phyloP scores from a whole-genome alignment of 2,113 vertebrate species.

The Paramormyrops kingsleyae region DNA sequence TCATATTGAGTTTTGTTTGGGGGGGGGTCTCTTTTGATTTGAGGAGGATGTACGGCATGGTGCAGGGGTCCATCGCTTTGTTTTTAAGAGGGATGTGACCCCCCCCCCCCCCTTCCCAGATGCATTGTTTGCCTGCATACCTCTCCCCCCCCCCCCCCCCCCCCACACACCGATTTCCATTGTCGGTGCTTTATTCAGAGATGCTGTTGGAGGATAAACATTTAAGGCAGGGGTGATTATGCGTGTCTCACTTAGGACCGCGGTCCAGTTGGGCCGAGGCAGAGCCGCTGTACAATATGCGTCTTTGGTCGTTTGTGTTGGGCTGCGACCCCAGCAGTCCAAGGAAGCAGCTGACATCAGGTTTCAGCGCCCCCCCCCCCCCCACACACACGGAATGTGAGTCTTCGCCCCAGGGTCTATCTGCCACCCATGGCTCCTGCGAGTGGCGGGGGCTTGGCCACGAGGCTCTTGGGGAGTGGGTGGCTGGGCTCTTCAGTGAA shows the following conservation, averaged over 20 bases:
- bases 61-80: background rate
- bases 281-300: too few species aligned
- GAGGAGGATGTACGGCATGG: background rate
- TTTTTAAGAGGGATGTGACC: background rate
- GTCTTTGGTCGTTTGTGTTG: background rate
- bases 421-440: background rate
- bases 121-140: background rate
- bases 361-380: background rate
- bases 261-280: background rate
- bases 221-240: background rate
- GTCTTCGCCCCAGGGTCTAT: background rate
- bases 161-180: background rate
- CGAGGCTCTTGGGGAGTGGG: background rate
- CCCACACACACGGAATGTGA: too few species aligned
- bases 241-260: background rate
- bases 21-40: background rate
- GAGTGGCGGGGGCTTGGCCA: background rate
- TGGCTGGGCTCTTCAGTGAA: background rate
- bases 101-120: background rate
- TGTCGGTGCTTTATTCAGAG: background rate
- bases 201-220: background rate
- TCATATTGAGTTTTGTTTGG: background rate
- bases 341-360: background rate
- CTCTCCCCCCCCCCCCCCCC: background rate
- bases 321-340: background rate